Evolutionary conservation across 30 jellyfish, hydroid and myxozoan species (phyloP).

Genomic region (Hydractinia echinata): DNA sequence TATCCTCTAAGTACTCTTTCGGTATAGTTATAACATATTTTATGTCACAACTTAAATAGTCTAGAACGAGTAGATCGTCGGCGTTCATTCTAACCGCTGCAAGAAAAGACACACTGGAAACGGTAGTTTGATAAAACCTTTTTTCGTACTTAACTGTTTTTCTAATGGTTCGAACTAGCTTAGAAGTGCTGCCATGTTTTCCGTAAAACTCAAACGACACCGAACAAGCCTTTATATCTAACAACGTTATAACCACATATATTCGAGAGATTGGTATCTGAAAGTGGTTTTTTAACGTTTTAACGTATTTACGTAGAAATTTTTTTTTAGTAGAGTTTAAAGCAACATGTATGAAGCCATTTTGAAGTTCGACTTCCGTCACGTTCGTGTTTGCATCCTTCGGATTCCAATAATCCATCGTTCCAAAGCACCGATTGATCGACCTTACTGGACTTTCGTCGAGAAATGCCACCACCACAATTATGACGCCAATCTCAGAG

Average conservation of each 20-base stretch:
- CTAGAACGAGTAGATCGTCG: not conserved
- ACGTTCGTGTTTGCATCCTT: not conserved
- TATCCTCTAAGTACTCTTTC: not conserved
- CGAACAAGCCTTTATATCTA: not conserved
- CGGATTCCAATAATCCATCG: conserved; percentile 17
- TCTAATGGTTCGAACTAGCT: not conserved
- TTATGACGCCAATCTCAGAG: not conserved
- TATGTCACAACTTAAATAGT: not conserved
- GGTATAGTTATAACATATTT: not conserved
- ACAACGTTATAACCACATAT: not conserved
- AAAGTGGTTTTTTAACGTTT: not conserved
- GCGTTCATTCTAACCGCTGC: conserved; percentile 10
- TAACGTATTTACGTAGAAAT: not conserved
- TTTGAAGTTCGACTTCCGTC: conserved; percentile 11
- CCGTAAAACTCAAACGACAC: not conserved
- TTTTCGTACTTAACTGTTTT: not conserved
- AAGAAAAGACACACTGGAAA: not conserved
- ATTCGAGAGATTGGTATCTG: not conserved
- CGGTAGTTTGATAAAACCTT: not conserved
- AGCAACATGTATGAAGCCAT: not conserved
- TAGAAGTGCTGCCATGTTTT: not conserved
- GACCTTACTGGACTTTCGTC: not conserved
- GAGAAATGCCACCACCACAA: not conserved
- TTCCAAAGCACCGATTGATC: conserved; percentile 8
- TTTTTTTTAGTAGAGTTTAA: not conserved